Evolutionary conservation across 1,140 invertebrate species (phyloP).

Genomic region (Cydia amplana): DNA sequence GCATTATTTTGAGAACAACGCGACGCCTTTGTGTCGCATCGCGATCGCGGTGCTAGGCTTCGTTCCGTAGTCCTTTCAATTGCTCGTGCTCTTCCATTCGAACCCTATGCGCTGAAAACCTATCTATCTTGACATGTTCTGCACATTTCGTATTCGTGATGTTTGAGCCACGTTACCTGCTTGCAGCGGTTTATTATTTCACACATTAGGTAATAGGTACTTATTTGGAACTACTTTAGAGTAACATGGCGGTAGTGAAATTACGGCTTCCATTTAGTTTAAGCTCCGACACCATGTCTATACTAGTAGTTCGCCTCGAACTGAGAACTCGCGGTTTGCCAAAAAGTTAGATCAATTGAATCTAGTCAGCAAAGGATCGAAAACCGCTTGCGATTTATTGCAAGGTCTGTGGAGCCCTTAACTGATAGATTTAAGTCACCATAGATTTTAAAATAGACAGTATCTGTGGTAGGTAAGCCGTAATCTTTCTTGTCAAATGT

Average conservation of each 20-base stretch:
- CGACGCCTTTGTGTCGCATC: constrained; percentile 41
- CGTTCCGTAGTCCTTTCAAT: constrained; percentile 36
- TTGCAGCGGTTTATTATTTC: not conserved
- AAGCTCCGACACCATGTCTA: not conserved
- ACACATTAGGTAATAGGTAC: not conserved
- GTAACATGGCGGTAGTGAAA: not conserved
- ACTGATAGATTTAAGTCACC: too few relatives aligned
- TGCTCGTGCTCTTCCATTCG: not conserved
- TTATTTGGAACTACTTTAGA: not conserved
- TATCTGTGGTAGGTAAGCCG: too few relatives aligned
- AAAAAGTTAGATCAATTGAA: too few relatives aligned
- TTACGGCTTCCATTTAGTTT: not conserved
- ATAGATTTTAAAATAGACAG: too few relatives aligned
- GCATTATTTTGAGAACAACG: constrained; percentile 71
- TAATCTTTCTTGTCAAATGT: too few relatives aligned
- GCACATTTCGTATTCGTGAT: not conserved
- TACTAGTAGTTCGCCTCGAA: not conserved
- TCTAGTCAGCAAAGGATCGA: too few relatives aligned
- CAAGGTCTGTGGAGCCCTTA: too few relatives aligned
- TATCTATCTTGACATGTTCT: not conserved
- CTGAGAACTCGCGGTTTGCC: too few relatives aligned
- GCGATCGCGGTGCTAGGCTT: constrained; percentile 44
- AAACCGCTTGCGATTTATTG: too few relatives aligned
- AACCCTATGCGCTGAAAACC: not conserved
- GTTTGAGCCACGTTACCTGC: not conserved